Evolutionary conservation across 2,888 invertebrate species (phyloP), one percentile per base, ranked within the genome.

Genomic region (Elysia crispata): DNA sequence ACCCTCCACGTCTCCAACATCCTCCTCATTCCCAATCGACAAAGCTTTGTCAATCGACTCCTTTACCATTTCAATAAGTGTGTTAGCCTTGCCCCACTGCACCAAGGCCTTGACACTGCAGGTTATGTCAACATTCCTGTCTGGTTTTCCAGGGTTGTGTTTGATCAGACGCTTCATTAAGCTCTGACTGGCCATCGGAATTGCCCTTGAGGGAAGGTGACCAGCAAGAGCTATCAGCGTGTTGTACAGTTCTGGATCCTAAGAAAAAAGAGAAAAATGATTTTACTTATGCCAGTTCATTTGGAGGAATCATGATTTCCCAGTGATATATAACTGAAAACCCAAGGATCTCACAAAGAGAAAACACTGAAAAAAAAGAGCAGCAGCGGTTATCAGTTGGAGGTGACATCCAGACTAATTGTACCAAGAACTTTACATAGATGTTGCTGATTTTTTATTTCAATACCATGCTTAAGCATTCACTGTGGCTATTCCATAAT

Each of bases 221-320:
- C 88, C 87, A 15, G 88, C 86, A 23, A 90, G 81, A 25, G 87
- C 82, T 15, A 89, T 76, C 54, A 90, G 76, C 15, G 87, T 84
- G 69, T 83, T 77, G 15, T 84, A 79, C 20, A 87, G 86, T 62
- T 84, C 77, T 18, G 85, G 83, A 54, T 89, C 87, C 86, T 89
- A 76, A 13, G 25, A 60, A 41, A 54, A 18, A 66, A 30, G 57
- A 1, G 30, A n/a, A 28, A 15, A 31, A 20, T 33, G 41, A 6
- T 41, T 41, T 6, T 6, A 41, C 11, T 3, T 41, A 11, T 41
- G 11, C 41, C 41, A 41, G 3, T 41, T 41, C 41, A 41, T 3
- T n/a, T n/a, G n/a, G n/a, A n/a, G n/a, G n/a, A n/a, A n/a, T n/a
- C n/a, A n/a, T n/a, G n/a, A n/a, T n/a, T n/a, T n/a, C n/a, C n/a